Evolutionary conservation across 2,797 vertebrate species (phyloP).

Genomic region (Phataginus tetradactyla): DNA sequence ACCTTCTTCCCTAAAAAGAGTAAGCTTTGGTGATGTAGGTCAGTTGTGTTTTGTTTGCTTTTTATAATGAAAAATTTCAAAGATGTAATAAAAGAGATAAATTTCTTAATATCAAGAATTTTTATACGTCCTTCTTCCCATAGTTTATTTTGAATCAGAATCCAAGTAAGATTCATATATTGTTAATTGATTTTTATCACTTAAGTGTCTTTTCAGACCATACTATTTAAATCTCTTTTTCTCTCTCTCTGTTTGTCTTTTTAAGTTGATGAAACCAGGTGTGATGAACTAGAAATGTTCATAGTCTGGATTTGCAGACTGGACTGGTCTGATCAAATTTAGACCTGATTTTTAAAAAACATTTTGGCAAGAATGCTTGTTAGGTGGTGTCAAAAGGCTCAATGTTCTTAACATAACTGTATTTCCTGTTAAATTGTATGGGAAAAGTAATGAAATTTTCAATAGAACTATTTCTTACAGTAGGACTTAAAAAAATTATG

Average conservation of each 20-base stretch:
- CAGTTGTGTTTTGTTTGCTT: neutral
- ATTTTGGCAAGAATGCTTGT: neutral
- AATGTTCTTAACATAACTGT: conserved; percentile 15
- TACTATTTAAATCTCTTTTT: neutral
- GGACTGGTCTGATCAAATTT: neutral
- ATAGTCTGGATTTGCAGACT: neutral
- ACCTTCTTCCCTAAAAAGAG: neutral
- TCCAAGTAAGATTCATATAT: neutral
- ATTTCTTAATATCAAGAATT: neutral
- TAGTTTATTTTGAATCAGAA: neutral
- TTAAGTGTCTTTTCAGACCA: neutral
- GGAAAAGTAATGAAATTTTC: conserved; percentile 28
- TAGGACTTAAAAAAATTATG: conserved; percentile 29
- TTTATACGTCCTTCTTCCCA: neutral
- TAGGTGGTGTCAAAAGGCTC: neutral
- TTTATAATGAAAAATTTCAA: neutral
- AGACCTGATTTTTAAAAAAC: neutral
- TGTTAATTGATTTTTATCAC: neutral
- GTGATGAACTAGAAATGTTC: neutral
- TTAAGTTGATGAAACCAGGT: conserved; percentile 1
- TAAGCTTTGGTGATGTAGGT: neutral
- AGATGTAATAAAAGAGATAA: neutral
- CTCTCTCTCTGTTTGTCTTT: neutral
- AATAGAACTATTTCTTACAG: neutral
- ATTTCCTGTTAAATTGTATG: neutral